Percentiles rank a stretch among this genome's conserved stretches.
Conservation (phyloP, 2,113 vertebrate species). For the Gadus chalcogrammus region DNA sequence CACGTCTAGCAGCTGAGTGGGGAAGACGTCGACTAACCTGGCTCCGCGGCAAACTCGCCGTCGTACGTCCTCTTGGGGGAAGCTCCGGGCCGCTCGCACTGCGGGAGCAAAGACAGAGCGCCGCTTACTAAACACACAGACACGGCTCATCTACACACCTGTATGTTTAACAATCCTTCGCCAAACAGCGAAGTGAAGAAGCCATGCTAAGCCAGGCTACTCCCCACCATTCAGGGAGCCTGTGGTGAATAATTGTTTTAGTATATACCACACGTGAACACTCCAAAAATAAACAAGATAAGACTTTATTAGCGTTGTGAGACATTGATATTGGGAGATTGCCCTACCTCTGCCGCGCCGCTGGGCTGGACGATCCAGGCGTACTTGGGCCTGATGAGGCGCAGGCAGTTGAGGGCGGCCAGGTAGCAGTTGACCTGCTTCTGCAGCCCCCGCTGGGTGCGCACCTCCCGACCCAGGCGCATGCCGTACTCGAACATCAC, state of each 20-base stretch:
- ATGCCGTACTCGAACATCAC: constrained; percentile 97
- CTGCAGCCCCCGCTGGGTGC: constrained; percentile 83
- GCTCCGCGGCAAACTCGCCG: constrained; percentile 79
- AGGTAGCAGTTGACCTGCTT: constrained; percentile 94
- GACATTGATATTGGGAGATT: no score
- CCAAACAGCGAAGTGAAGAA: no score
- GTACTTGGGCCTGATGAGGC: constrained; percentile 88
- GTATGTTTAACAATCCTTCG: not conserved
- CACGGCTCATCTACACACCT: not conserved
- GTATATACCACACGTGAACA: no score
- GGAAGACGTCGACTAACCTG: constrained; percentile 63
- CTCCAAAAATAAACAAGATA: no score
- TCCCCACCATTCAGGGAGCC: no score
- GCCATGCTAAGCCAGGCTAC: no score
- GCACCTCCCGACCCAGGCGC: constrained; percentile 89
- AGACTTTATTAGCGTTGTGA: no score
- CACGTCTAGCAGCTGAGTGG: not conserved
- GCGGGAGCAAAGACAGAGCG: not conserved
- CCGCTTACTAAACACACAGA: not conserved
- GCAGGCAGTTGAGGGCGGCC: constrained; percentile 88
- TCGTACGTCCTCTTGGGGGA: constrained; percentile 93
- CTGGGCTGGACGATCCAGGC: constrained; percentile 94
- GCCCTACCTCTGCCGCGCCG: constrained; percentile 76
- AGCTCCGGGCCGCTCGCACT: constrained; percentile 87
- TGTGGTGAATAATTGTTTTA: no score